phyloP scores from a whole-genome alignment of 2,797 vertebrate species.

The Eospalax fontanierii region DNA sequence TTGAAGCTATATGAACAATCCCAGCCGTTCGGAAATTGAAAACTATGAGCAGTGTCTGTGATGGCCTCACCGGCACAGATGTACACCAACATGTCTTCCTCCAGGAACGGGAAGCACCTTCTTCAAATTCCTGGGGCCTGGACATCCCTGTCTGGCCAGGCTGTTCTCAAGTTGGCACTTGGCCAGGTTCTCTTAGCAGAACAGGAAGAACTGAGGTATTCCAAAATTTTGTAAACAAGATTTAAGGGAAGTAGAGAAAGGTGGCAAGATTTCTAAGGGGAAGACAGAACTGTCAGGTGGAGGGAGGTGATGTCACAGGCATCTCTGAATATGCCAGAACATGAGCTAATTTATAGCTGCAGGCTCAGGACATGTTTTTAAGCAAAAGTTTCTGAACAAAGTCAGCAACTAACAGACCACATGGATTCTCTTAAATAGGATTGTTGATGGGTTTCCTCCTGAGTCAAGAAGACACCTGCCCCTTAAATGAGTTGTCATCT shows the following conservation, averaged over 20 bases:
- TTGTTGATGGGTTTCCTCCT: slow-evolving; percentile 29
- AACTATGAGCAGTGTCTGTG: slow-evolving; percentile 75
- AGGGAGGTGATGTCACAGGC: slow-evolving; percentile 69
- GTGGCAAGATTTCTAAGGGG: slow-evolving; percentile 29
- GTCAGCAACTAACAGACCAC: slow-evolving; percentile 29
- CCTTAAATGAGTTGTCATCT: slow-evolving; percentile 28
- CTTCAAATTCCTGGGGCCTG: slow-evolving; percentile 64
- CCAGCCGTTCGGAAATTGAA: slow-evolving; percentile 78
- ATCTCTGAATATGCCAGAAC: slow-evolving; percentile 21
- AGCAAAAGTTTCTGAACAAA: slow-evolving; percentile 55
- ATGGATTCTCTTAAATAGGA: slow-evolving; percentile 32
- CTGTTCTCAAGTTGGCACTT: slow-evolving; percentile 45
- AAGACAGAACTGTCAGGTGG: slow-evolving; percentile 53
- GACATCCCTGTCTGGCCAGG: slow-evolving; percentile 10
- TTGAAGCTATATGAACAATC: slow-evolving; percentile 58
- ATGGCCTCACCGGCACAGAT: not conserved
- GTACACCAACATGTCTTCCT: slow-evolving; percentile 67
- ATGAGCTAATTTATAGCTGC: slow-evolving; percentile 62
- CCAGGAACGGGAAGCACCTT: slow-evolving; percentile 70
- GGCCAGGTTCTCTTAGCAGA: not conserved
- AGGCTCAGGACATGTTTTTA: slow-evolving; percentile 42
- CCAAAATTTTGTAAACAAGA: not conserved
- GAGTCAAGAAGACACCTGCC: slow-evolving; percentile 60
- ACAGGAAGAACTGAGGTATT: slow-evolving; percentile 58
- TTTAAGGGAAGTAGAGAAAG: not conserved